These are phyloP conservation scores for Galagoides demidoff DNA, from an alignment of 2,797 vertebrate genomes.

Conservation along the genomic window DNA sequence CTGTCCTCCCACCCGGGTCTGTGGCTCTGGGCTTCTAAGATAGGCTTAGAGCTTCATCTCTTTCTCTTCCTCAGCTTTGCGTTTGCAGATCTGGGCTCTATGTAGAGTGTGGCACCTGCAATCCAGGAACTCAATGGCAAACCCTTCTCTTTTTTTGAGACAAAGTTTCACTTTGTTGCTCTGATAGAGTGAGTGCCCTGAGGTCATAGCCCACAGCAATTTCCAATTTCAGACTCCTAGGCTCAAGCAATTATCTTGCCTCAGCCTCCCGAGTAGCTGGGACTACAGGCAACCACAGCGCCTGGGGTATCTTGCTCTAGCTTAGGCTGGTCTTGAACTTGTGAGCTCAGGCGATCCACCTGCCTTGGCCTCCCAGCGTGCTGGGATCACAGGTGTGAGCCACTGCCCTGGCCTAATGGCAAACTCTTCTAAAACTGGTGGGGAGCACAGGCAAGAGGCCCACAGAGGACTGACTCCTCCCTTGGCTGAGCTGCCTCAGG, in stretches of 20 bases:
- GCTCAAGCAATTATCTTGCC: too few species aligned
- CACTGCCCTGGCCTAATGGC: background rate
- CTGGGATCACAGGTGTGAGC: too few species aligned
- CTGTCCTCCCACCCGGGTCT: rapidly evolving
- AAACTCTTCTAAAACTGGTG: background rate
- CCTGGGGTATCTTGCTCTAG: too few species aligned
- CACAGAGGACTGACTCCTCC: background rate
- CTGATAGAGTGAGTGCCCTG: too few species aligned
- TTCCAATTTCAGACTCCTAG: too few species aligned
- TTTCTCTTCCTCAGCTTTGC: background rate
- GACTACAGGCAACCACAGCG: too few species aligned
- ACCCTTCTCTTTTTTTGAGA: background rate
- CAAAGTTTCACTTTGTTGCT: too few species aligned
- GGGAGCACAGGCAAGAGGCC: background rate
- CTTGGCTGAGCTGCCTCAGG: rapidly evolving
- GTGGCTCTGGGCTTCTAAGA: background rate
- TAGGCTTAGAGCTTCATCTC: background rate
- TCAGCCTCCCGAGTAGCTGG: too few species aligned
- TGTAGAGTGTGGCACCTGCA: background rate
- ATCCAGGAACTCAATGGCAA: constrained; percentile 5
- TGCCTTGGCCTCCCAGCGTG: too few species aligned
- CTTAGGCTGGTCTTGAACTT: too few species aligned
- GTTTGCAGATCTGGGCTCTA: background rate
- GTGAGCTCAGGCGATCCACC: too few species aligned
- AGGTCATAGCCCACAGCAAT: too few species aligned